Percentiles rank a stretch among this genome's conserved stretches.
These are phyloP conservation scores for Pseudopipra pipra DNA, from an alignment of 2,113 vertebrate species.

Conservation along the genomic window DNA sequence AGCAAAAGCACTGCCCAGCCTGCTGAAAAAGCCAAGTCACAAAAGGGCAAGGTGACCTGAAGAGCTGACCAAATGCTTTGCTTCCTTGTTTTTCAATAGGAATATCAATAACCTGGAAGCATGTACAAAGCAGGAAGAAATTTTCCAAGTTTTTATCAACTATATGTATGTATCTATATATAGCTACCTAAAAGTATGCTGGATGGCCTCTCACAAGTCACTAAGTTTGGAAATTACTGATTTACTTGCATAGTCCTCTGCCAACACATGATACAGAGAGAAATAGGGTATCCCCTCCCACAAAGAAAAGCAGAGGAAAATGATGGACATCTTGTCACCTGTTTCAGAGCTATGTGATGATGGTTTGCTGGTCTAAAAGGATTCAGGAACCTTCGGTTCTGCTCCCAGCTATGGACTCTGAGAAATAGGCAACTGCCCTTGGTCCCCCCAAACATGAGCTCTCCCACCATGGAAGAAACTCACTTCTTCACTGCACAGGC, in stretches of 20 bases:
- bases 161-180: not conserved
- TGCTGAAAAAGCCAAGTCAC: not conserved
- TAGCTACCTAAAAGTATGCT: too few relatives aligned
- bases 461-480: rapidly evolving
- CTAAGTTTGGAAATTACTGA: not conserved
- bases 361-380: not conserved
- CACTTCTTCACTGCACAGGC: not conserved
- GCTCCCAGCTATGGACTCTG: not conserved
- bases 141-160: not conserved
- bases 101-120: not conserved
- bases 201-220: not conserved
- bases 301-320: not conserved
- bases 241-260: not conserved
- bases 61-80: not conserved
- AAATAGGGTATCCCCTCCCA: not conserved
- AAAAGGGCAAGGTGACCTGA: not conserved
- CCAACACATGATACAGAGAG: not conserved
- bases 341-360: rapidly evolving
- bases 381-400: not conserved
- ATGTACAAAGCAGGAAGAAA: not conserved
- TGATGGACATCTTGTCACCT: not conserved
- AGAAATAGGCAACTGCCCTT: not conserved
- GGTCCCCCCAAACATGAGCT: not conserved
- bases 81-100: not conserved
- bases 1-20: not conserved